Conservation (phyloP, 1,140 invertebrate species). For the Bemisia tabaci region DNA sequence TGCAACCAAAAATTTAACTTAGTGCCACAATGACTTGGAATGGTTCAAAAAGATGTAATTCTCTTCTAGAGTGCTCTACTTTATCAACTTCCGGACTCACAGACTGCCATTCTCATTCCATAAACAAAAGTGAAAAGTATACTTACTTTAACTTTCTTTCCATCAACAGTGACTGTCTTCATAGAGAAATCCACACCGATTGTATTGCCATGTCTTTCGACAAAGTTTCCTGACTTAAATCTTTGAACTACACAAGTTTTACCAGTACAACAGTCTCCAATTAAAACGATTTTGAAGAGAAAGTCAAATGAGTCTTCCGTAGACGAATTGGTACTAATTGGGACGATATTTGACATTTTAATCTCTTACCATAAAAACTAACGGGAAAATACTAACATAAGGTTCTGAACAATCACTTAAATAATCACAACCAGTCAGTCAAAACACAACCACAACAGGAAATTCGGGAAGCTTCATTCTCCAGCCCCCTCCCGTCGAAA, state of each 20-base stretch:
- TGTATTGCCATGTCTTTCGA: conserved; percentile 84
- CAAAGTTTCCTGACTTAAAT: conserved; percentile 84
- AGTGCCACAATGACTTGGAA: too few species aligned
- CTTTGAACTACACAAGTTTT: conserved; percentile 81
- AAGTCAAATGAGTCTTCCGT: conserved; percentile 60
- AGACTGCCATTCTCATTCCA: too few species aligned
- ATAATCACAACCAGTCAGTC: too few species aligned
- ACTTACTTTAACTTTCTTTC: conserved; percentile 80
- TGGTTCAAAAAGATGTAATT: too few species aligned
- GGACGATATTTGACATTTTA: background rate
- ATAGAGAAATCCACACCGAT: conserved; percentile 95
- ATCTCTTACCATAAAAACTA: background rate
- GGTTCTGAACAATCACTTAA: too few species aligned
- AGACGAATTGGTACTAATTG: conserved; percentile 24
- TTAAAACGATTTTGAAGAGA: conserved; percentile 69
- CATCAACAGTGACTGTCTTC: conserved; percentile 86
- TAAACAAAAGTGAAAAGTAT: too few species aligned
- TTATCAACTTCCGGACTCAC: too few species aligned
- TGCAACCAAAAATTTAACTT: too few species aligned
- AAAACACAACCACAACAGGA: too few species aligned
- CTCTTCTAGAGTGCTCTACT: too few species aligned
- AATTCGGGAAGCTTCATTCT: too few species aligned
- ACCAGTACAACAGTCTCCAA: conserved; percentile 70
- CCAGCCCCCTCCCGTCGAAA: too few species aligned
- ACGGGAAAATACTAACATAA: background rate